phyloP scores from a whole-genome alignment of 2,888 invertebrate species.

The Sphaerophoria taeniata region DNA sequence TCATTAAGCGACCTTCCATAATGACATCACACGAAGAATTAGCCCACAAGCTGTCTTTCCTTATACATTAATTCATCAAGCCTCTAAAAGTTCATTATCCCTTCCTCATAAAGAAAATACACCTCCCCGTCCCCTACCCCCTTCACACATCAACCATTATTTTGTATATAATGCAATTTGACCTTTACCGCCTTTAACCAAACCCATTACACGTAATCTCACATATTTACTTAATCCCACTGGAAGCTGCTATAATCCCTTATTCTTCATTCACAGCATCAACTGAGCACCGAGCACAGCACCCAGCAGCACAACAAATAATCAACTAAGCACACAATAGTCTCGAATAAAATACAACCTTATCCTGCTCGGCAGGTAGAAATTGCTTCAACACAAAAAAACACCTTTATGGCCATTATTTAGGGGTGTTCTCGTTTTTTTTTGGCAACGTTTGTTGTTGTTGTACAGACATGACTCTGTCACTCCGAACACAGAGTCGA shows the following conservation, averaged over 20 bases:
- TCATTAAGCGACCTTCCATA: too few species aligned
- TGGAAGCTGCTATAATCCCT: constrained; percentile 26
- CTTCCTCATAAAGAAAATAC: too few species aligned
- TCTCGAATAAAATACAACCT: neutral
- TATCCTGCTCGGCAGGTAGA: neutral
- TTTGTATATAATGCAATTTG: constrained; percentile 3
- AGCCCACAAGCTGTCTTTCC: too few species aligned
- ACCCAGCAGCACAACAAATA: constrained; percentile 25
- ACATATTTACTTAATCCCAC: constrained; percentile 22
- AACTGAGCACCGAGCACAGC: neutral
- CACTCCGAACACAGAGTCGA: constrained; percentile 49
- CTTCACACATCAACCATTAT: too few species aligned
- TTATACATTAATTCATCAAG: too few species aligned
- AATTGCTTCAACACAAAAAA: neutral
- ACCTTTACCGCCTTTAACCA: neutral
- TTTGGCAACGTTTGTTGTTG: neutral
- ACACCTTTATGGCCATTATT: constrained; percentile 30
- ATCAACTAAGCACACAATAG: constrained; percentile 34
- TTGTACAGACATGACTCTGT: constrained; percentile 42
- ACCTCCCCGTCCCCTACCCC: too few species aligned
- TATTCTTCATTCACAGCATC: constrained; percentile 38
- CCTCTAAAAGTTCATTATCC: too few species aligned
- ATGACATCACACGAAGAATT: too few species aligned
- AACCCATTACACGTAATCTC: constrained; percentile 1
- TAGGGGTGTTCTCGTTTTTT: neutral